These are phyloP conservation scores for Menidia menidia DNA, from an alignment of 2,797 vertebrate species.

Conservation along the genomic window DNA sequence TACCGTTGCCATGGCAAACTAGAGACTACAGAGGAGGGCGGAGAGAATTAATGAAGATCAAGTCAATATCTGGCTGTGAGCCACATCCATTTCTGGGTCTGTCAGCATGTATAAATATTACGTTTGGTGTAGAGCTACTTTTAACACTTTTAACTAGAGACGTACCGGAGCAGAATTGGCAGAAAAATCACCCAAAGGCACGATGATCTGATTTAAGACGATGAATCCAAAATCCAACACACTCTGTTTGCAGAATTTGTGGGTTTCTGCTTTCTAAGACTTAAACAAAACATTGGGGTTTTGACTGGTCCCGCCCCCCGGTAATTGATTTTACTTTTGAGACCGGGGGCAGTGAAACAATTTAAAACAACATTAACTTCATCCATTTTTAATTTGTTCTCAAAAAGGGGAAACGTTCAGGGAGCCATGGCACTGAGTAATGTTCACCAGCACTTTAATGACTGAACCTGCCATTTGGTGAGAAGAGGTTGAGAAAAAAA, in stretches of 20 bases:
- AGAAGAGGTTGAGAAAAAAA: not conserved
- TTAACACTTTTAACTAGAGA: no score
- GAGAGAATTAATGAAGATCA: slow-evolving; percentile 28
- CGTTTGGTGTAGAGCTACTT: no score
- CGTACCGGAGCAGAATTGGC: no score
- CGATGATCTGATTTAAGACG: not conserved
- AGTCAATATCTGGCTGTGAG: slow-evolving; percentile 28
- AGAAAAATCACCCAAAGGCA: no score
- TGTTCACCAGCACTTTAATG: not conserved
- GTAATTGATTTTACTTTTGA: not conserved
- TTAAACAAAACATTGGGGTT: no score
- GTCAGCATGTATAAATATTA: not conserved
- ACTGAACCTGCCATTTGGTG: not conserved
- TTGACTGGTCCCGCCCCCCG: not conserved
- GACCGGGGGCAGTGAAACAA: slow-evolving; percentile 1
- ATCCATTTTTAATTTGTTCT: not conserved
- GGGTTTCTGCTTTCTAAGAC: not conserved
- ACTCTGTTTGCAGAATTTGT: not conserved
- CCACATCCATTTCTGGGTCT: not conserved
- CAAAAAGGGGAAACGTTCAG: not conserved
- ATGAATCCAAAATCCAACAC: slow-evolving; percentile 1
- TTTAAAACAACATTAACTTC: not conserved
- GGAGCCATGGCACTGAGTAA: not conserved
- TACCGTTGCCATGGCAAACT: slow-evolving; percentile 88
- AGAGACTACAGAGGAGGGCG: slow-evolving; percentile 22